Base-by-base conservation (phyloP, 2,113 vertebrate genomes). In the Erythrolamprus reginae region DNA sequence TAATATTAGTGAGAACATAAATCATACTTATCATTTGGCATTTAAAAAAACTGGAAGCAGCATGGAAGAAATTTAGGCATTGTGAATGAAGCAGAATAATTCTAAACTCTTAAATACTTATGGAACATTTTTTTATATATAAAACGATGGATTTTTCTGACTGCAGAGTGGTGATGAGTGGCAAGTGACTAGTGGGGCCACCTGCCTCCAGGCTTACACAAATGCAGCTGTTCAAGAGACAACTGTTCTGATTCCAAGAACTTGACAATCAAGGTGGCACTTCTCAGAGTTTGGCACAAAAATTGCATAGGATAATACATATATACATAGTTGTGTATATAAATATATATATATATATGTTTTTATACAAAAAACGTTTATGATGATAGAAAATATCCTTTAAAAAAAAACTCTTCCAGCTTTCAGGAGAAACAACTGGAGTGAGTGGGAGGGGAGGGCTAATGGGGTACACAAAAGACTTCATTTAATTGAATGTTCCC, bases 171-270 rank as follows among this genome's bases (percentile, higher is more conserved):
- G 93, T 95, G 97, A 95, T 98, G 97, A 97, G 96, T 97, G 97
- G 97, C 97, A 97, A 97, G 95, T 88, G 96, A 96, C 95, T 98
- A 97, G 97, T 97, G 93, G 94, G 96, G 96, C 98, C 98, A 98
- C 97, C 98, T 97, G 98, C 98, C 98, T 96, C 77, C 91, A 93
- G 94, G 97, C 96, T 97, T 96, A 95, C 92, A 96, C 95, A 96
- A 95, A 94, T 95, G 98, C 98, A 99, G 98, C 98, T 99, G 99
- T 98, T 97, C 92, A 95, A 93, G 50, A 92, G 97, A 98, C 99
- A 99, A 98, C 98, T 99, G 98, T 98, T 97, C 96, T 96, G 97
- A 97, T 96, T 97, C 95, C 95, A 96, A 96, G 97, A 97, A 97
- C 96, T 96, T 55, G 4, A 96, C 95, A 95, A 96, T 92, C 93